Percentiles rank a stretch among this genome's conserved stretches.
phyloP scores from a whole-genome alignment of 2,797 vertebrate species.

The Chromobotia macracanthus region DNA sequence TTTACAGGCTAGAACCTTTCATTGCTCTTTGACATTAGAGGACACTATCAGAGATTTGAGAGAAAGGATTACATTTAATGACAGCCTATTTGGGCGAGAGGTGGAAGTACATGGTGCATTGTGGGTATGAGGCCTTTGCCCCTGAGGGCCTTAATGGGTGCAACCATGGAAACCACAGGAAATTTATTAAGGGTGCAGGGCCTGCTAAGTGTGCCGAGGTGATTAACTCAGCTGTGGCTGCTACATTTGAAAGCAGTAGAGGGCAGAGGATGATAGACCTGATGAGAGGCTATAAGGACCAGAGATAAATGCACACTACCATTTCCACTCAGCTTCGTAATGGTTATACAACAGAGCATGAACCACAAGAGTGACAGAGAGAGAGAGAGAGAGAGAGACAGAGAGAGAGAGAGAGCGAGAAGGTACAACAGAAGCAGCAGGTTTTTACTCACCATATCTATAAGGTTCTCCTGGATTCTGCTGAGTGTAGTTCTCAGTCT shows the following conservation, averaged over 20 bases:
- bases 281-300: conserved; percentile 48
- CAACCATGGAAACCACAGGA: conserved; percentile 45
- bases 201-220: conserved; percentile 50
- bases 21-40: conserved; percentile 5
- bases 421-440: conserved; percentile 26
- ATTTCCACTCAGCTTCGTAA: conserved; percentile 53
- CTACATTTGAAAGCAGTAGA: conserved; percentile 41
- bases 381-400: background rate
- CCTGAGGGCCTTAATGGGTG: conserved; percentile 53
- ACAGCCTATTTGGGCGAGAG: conserved; percentile 23
- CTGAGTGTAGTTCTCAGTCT: conserved; percentile 93
- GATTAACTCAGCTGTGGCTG: conserved; percentile 58
- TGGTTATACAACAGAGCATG: conserved; percentile 33
- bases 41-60: background rate
- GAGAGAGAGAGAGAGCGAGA: background rate
- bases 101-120: conserved; percentile 33
- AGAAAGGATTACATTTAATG: conserved; percentile 26
- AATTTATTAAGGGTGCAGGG: conserved; percentile 46
- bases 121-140: conserved; percentile 40
- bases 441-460: conserved; percentile 87
- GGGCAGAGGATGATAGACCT: conserved; percentile 53
- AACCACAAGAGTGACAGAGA: conserved; percentile 36
- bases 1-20: background rate
- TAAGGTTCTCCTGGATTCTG: conserved; percentile 97
- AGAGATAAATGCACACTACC: conserved; percentile 53